phyloP scores from a whole-genome alignment of 2,888 invertebrate species.

The Clitarchus hookeri region DNA sequence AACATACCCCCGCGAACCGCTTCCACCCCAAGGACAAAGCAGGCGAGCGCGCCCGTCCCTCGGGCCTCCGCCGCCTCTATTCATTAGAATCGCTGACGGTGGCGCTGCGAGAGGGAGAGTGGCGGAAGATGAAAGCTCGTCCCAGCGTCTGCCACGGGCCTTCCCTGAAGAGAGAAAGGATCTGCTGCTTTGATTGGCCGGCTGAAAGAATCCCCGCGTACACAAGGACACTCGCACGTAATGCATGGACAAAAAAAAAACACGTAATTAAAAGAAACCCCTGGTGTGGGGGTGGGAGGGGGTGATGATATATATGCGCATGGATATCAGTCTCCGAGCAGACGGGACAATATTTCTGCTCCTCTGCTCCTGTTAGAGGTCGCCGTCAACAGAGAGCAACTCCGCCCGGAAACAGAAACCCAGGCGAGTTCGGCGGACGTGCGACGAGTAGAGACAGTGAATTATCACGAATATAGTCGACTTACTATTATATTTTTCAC shows the following conservation, averaged over 20 bases:
- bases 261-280: constrained; percentile 14
- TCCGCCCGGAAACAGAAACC: too few relatives aligned
- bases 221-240: constrained; percentile 4
- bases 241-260: neutral
- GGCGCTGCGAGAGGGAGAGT: neutral
- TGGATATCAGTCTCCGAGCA: constrained; percentile 14
- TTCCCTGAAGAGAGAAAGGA: neutral
- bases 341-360: constrained; percentile 6
- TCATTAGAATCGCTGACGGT: constrained; percentile 21
- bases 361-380: neutral
- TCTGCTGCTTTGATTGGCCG: constrained; percentile 10
- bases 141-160: constrained; percentile 1
- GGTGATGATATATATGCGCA: neutral
- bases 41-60: neutral
- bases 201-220: constrained; percentile 9
- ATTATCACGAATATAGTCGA: too few relatives aligned
- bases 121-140: constrained; percentile 1
- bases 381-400: neutral
- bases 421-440: too few relatives aligned
- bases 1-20: neutral
- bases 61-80: constrained; percentile 15
- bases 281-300: neutral
- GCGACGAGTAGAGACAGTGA: too few relatives aligned
- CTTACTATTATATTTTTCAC: too few relatives aligned
- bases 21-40: neutral